Base-by-base conservation (phyloP, 2,113 vertebrate genomes). In the Mohoua ochrocephala region DNA sequence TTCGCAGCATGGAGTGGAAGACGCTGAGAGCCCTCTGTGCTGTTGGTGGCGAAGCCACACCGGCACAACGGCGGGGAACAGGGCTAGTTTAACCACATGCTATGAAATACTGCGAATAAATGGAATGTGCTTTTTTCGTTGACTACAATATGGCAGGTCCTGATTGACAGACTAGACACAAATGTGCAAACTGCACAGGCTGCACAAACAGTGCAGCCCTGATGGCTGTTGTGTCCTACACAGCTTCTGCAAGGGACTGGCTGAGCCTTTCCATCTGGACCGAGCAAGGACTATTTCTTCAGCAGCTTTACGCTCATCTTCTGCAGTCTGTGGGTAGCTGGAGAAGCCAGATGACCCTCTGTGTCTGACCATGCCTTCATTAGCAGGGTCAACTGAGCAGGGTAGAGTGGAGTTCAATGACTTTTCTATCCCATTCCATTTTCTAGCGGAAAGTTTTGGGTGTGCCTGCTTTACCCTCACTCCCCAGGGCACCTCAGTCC, bases 131-230 rank as follows among this genome's bases (percentile, higher is more conserved):
- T 87, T 89, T 95, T 82, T 37, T 14, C 3, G 4, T 81, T 77
- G 63, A 53, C 71, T 86, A 42, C 87, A 84, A 15, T 84, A 54
- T 92, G 84, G 81, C 68, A 69, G 87, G 37, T 54, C 59, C 87
- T 54, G 87, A 91, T 13, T 89, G 80, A 94, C 80, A 91, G 91
- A 81, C 84, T 50, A 86, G 96, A 89, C 63, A 87, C 28, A 70
- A 91, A 84, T 27, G 68, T 84, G 87, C 80, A 91, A 52, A 73
- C 57, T 50, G 54, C 84, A 71, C 67, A 93, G 76, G 71, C 92
- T 86, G 92, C 87, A 87, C 37, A 87, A 47, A 54, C 64, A 65
- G 19, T 31, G 50, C 30, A 78, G 77, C 61, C 65, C 74, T 81
- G 80, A 70, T 74, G 44, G 44, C 52, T 94, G 65, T 27, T 70